phyloP scores from a whole-genome alignment of 2,888 invertebrate species.

The Cenopis cana region DNA sequence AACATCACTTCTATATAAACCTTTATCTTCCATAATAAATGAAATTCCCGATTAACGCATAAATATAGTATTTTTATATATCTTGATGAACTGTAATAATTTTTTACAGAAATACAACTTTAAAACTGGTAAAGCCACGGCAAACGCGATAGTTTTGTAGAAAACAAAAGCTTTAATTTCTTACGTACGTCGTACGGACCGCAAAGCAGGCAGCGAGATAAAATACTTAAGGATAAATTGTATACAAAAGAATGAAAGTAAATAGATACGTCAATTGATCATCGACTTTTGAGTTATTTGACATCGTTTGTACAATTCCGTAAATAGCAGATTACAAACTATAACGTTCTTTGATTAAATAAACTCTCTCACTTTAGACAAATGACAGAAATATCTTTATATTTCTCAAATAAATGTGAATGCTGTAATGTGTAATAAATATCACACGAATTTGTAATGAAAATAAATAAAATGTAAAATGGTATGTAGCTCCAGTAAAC shows the following conservation, averaged over 20 bases:
- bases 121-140: background rate
- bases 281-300: conserved; percentile 9
- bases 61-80: too few relatives aligned
- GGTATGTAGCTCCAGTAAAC: background rate
- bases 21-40: too few relatives aligned
- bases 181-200: background rate
- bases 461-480: conserved; percentile 5
- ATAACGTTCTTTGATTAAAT: too few relatives aligned
- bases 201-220: conserved; percentile 6
- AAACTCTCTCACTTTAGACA: too few relatives aligned
- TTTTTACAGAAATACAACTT: too few relatives aligned
- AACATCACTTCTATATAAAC: too few relatives aligned
- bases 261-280: conserved; percentile 24
- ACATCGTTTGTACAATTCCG: background rate
- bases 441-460: too few relatives aligned
- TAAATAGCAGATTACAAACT: too few relatives aligned
- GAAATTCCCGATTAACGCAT: too few relatives aligned
- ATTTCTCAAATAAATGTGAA: background rate
- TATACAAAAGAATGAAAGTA: conserved; percentile 28
- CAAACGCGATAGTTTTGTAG: background rate
- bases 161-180: background rate
- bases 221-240: conserved; percentile 29
- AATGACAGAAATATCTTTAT: too few relatives aligned
- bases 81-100: too few relatives aligned
- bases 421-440: too few relatives aligned